Evolutionary conservation across 2,797 vertebrate species (phyloP).

Genomic region (Microchirus variegatus): DNA sequence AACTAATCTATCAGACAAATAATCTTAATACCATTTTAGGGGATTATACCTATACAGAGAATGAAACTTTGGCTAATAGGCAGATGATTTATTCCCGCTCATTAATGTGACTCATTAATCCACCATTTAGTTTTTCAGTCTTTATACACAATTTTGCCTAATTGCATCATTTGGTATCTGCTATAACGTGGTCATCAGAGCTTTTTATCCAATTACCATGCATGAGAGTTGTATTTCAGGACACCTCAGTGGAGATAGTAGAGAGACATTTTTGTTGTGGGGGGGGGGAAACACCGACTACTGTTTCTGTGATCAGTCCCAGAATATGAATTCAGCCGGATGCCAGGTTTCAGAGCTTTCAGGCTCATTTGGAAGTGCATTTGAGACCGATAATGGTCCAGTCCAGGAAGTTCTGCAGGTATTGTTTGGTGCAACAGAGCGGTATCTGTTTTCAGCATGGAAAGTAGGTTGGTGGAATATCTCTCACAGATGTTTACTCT

Average conservation of each 20-base stretch:
- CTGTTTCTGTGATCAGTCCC: constrained; percentile 52
- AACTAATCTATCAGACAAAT: no score
- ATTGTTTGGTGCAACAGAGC: constrained; percentile 59
- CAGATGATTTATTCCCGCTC: constrained; percentile 51
- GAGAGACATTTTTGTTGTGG: constrained; percentile 31
- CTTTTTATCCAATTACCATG: constrained; percentile 38
- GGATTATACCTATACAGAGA: no score
- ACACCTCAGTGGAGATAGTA: constrained; percentile 37
- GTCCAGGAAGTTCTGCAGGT: constrained; percentile 65
- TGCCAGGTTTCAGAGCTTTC: constrained; percentile 46
- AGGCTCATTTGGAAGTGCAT: constrained; percentile 59
- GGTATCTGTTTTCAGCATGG: constrained; percentile 55
- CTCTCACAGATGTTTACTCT: constrained; percentile 69
- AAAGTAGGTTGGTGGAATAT: constrained; percentile 57
- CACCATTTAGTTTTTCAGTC: constrained; percentile 40
- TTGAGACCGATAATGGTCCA: constrained; percentile 71
- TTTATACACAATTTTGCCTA: constrained; percentile 38
- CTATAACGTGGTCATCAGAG: constrained; percentile 44
- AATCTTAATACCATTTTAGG: no score
- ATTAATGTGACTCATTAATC: constrained; percentile 55
- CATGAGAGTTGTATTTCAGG: constrained; percentile 31
- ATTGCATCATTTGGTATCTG: constrained; percentile 48
- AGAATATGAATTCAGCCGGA: constrained; percentile 37
- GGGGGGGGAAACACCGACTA: constrained; percentile 39
- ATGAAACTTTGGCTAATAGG: background rate